Conservation (phyloP, 1,140 invertebrate species). For the Trypoxylus dichotomus region DNA sequence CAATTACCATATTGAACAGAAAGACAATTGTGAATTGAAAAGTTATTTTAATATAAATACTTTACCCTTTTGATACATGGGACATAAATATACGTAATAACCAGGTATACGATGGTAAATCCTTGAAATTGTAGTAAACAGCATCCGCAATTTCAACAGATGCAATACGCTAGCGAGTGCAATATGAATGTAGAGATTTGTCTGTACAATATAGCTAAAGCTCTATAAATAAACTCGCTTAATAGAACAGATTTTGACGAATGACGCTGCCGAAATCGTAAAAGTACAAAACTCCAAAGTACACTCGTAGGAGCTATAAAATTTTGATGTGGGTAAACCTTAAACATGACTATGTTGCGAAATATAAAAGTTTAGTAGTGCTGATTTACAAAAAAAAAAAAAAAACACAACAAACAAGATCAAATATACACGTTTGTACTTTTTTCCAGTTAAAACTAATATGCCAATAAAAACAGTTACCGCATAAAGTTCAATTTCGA, state of each 20-base stretch:
- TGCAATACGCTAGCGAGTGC: too few species aligned
- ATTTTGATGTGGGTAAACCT: slow-evolving; percentile 17
- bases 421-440: slow-evolving; percentile 4
- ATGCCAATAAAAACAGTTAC: not conserved
- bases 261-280: slow-evolving; percentile 2
- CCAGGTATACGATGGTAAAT: too few species aligned
- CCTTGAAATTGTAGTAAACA: too few species aligned
- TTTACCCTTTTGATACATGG: too few species aligned
- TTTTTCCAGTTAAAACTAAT: not conserved
- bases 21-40: too few species aligned
- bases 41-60: too few species aligned
- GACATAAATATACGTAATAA: too few species aligned
- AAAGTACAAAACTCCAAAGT: not conserved
- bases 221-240: slow-evolving; percentile 8
- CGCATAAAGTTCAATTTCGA: not conserved
- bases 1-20: too few species aligned
- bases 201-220: slow-evolving; percentile 5
- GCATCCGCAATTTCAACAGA: too few species aligned
- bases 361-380: slow-evolving; percentile 13
- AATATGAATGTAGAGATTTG: too few species aligned
- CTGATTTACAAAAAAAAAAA: not conserved
- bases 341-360: slow-evolving; percentile 11
- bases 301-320: not conserved
- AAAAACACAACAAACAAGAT: not conserved
- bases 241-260: slow-evolving; percentile 23